These are phyloP conservation scores for Python bivittatus DNA, from an alignment of 2,113 vertebrate genomes.

Conservation along the genomic window DNA sequence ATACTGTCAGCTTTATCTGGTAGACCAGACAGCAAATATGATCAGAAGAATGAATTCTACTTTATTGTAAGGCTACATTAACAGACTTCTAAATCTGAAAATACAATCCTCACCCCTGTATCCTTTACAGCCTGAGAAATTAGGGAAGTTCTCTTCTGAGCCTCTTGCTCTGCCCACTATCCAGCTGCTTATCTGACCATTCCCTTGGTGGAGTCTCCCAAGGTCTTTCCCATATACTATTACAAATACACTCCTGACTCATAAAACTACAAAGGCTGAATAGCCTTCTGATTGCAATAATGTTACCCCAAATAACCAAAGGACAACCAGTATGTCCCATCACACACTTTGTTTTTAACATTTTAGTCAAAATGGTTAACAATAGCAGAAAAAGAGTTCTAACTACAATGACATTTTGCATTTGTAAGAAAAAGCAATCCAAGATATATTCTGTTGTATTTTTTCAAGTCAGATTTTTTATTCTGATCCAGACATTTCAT, in stretches of 20 bases:
- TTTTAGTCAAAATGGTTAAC: background rate
- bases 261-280: background rate
- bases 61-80: too few relatives aligned
- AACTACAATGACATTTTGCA: background rate
- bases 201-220: too few relatives aligned
- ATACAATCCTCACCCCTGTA: too few relatives aligned
- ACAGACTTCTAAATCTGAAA: too few relatives aligned
- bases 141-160: too few relatives aligned
- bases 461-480: background rate
- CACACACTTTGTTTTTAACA: background rate
- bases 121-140: too few relatives aligned
- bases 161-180: too few relatives aligned
- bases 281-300: background rate
- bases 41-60: too few relatives aligned
- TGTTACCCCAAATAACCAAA: background rate
- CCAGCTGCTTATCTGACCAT: too few relatives aligned
- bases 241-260: background rate
- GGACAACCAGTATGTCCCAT: background rate
- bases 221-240: too few relatives aligned
- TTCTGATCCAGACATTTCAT: background rate
- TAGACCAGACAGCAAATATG: too few relatives aligned
- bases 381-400: background rate
- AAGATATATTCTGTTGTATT: background rate
- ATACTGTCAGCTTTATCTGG: too few relatives aligned
- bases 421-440: background rate